Conservation (phyloP, 2,888 invertebrate species). For the Athalia cordata region DNA sequence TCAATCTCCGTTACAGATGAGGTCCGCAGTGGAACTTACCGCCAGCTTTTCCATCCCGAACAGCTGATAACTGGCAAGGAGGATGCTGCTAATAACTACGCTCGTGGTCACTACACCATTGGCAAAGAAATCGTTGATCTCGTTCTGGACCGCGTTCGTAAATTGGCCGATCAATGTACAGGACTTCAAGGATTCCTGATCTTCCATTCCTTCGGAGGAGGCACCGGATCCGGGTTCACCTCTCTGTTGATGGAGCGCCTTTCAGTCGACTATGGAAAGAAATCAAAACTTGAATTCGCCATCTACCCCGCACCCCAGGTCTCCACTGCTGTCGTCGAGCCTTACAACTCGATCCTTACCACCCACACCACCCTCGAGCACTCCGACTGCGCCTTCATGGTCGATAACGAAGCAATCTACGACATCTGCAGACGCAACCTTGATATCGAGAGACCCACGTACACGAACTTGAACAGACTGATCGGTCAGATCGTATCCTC, state of each 20-base stretch:
- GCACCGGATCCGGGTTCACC: conserved; percentile 97
- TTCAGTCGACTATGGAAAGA: conserved; percentile 97
- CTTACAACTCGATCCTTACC: conserved; percentile 97
- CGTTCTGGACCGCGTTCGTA: conserved; percentile 90
- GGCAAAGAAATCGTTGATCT: conserved; percentile 96
- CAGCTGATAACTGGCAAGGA: conserved; percentile 98
- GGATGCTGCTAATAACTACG: conserved; percentile 98
- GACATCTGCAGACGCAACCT: conserved; percentile 95
- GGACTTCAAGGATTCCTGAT: conserved; percentile 95
- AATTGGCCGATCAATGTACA: conserved; percentile 93
- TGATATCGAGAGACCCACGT: conserved; percentile 96
- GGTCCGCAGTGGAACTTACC: conserved; percentile 94
- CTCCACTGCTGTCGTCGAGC: conserved; percentile 95
- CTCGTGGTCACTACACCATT: conserved; percentile 97
- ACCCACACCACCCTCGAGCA: conserved; percentile 97
- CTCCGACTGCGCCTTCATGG: conserved; percentile 98
- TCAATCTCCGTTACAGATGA: conserved; percentile 77
- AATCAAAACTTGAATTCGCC: conserved; percentile 96
- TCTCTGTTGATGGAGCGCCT: conserved; percentile 97
- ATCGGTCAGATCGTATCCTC: conserved; percentile 96
- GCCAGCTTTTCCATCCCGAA: conserved; percentile 97
- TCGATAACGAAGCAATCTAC: conserved; percentile 92
- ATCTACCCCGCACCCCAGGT: conserved; percentile 97
- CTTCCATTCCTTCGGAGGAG: conserved; percentile 96
- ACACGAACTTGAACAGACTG: conserved; percentile 96